Evolutionary conservation across 2,888 invertebrate genomes (phyloP).

Genomic region (Ormyrus labotus): DNA sequence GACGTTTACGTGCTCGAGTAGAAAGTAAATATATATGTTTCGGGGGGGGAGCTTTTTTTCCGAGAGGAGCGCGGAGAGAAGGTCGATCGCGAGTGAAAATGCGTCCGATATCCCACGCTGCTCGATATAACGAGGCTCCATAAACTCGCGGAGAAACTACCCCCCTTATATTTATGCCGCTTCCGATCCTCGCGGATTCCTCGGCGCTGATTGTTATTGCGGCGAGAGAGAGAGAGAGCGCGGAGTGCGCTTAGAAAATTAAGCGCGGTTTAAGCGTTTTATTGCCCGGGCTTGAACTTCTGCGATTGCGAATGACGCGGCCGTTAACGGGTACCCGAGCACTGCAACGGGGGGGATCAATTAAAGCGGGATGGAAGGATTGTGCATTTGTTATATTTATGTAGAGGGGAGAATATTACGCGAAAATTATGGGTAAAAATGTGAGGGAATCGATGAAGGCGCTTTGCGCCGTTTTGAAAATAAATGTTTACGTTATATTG

Average conservation of each 20-base stretch:
- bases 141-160: not conserved
- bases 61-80: slow-evolving; percentile 13
- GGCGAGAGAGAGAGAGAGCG: not conserved
- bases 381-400: too few species aligned
- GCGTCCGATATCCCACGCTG: slow-evolving; percentile 3
- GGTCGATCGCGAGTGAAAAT: not conserved
- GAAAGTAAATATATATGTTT: slow-evolving; percentile 31
- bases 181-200: too few species aligned
- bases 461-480: not conserved
- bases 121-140: not conserved
- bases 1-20: slow-evolving; percentile 8
- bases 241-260: not conserved
- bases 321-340: too few species aligned
- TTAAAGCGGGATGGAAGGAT: too few species aligned
- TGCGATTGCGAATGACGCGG: too few species aligned
- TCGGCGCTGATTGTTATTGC: too few species aligned
- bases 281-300: too few species aligned
- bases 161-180: not conserved
- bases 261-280: too few species aligned
- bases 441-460: not conserved
- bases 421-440: not conserved
- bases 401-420: too few species aligned
- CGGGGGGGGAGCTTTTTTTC: not conserved
- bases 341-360: too few species aligned
- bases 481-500: not conserved